phyloP scores from a whole-genome alignment of 2,113 vertebrate genomes.

The Crotalus horridus region DNA sequence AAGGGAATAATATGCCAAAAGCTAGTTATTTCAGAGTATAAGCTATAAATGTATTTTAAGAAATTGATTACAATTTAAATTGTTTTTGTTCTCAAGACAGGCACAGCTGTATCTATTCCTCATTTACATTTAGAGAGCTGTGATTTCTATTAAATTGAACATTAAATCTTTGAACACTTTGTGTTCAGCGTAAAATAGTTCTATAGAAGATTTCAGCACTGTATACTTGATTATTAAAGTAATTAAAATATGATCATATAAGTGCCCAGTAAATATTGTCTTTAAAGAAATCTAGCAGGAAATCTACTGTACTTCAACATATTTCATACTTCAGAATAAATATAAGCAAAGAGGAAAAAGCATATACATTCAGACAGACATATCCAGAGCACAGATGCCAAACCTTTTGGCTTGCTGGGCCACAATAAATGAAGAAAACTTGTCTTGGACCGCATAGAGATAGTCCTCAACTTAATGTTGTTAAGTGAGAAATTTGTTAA shows the following conservation, averaged over 20 bases:
- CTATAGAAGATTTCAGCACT: neutral
- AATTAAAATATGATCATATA: slow-evolving; percentile 6
- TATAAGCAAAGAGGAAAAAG: neutral
- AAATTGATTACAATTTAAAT: neutral
- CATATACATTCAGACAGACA: neutral
- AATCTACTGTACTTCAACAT: neutral
- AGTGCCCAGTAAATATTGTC: neutral
- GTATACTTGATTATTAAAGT: neutral
- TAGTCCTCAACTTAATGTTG: too few relatives aligned
- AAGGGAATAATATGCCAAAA: slow-evolving; percentile 10
- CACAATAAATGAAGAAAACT: neutral
- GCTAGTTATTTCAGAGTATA: neutral
- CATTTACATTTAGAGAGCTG: neutral
- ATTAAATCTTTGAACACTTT: neutral
- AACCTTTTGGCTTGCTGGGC: neutral
- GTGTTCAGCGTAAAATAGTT: neutral
- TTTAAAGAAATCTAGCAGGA: neutral
- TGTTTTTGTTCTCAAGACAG: slow-evolving; percentile 6
- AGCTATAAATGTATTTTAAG: neutral
- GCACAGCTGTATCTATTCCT: neutral
- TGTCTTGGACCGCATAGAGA: neutral
- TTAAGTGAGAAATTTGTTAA: too few relatives aligned
- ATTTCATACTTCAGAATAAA: neutral
- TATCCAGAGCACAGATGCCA: neutral
- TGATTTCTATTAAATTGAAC: neutral